phyloP scores from a whole-genome alignment of 2,888 invertebrate species.

The Eupithecia centaureata region DNA sequence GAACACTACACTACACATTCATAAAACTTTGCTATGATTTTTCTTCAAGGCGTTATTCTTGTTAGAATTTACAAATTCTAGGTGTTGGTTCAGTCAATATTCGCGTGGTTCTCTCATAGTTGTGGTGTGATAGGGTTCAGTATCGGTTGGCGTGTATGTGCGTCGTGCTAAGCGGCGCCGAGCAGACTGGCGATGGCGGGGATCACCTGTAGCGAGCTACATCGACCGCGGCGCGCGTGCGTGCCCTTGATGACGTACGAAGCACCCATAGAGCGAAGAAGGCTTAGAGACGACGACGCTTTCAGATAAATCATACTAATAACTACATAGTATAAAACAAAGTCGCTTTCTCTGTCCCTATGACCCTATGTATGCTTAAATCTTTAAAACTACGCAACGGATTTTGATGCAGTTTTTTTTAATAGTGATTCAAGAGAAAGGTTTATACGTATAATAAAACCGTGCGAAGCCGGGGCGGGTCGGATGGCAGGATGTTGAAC shows the following conservation, averaged over 20 bases:
- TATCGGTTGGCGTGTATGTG: slow-evolving; percentile 45
- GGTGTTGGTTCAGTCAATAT: slow-evolving; percentile 44
- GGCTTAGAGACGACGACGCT: background rate
- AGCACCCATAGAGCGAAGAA: slow-evolving; percentile 54
- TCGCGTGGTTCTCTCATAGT: slow-evolving; percentile 62
- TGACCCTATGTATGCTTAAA: too few species aligned
- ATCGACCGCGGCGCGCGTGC: slow-evolving; percentile 82
- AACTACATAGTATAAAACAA: too few species aligned
- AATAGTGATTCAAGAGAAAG: too few species aligned
- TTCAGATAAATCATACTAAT: slow-evolving; percentile 28
- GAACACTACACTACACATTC: slow-evolving; percentile 62
- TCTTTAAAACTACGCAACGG: too few species aligned
- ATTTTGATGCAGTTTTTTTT: too few species aligned
- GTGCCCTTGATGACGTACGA: slow-evolving; percentile 79
- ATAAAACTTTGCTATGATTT: slow-evolving; percentile 47
- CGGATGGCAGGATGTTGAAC: too few species aligned
- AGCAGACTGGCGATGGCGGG: slow-evolving; percentile 64
- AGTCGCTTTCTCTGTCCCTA: too few species aligned
- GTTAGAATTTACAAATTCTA: background rate
- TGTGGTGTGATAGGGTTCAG: slow-evolving; percentile 46
- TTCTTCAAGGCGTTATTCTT: slow-evolving; percentile 50
- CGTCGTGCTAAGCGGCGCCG: slow-evolving; percentile 57
- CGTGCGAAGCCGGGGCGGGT: too few species aligned
- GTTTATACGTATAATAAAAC: too few species aligned
- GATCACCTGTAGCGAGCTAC: slow-evolving; percentile 81